Percentiles rank a stretch among this genome's conserved stretches.
Conservation (phyloP, 2,113 vertebrate species). For the Rhinoderma darwinii region DNA sequence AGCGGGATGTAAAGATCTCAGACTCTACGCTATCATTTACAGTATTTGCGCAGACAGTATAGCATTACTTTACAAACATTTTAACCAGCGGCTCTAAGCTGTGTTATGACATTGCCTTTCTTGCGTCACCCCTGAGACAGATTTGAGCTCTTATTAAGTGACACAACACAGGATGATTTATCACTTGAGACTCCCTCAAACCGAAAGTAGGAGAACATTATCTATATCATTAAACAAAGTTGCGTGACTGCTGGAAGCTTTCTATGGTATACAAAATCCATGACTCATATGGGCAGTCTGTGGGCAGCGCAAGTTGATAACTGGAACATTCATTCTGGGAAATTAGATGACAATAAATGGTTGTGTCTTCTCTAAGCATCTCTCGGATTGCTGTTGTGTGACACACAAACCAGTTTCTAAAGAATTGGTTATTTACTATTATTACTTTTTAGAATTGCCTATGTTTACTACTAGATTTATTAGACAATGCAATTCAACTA, state of each 20-base stretch:
- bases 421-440: neutral
- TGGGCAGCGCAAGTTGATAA: slow-evolving; percentile 21
- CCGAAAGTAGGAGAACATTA: slow-evolving; percentile 18
- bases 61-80: neutral
- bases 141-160: slow-evolving; percentile 6
- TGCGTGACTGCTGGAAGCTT: slow-evolving; percentile 40
- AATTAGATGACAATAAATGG: slow-evolving; percentile 11
- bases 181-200: slow-evolving; percentile 12
- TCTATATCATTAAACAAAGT: slow-evolving; percentile 34
- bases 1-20: neutral
- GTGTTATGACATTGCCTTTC: neutral
- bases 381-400: neutral
- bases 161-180: slow-evolving; percentile 22
- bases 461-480: neutral
- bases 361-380: slow-evolving; percentile 21
- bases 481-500: neutral
- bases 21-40: neutral
- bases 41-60: neutral
- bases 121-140: neutral
- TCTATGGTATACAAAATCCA: neutral
- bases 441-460: neutral
- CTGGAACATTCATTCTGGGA: neutral
- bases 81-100: neutral
- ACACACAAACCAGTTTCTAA: neutral
- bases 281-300: slow-evolving; percentile 37